These are phyloP conservation scores for Cochlearius cochlearius DNA, from an alignment of 2,113 vertebrate genomes.

Conservation along the genomic window DNA sequence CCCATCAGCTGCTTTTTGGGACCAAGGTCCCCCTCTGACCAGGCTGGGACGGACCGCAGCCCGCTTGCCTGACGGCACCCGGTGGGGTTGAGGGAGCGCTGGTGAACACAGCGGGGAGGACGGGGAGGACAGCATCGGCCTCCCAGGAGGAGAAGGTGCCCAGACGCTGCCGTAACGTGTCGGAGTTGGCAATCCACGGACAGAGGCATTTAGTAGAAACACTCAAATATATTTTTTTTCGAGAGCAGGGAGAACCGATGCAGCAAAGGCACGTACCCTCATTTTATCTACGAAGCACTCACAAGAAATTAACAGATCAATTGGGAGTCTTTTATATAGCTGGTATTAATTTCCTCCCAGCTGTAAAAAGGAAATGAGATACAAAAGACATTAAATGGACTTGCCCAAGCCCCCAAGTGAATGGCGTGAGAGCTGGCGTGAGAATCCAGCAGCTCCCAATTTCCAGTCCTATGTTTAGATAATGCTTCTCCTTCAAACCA, in stretches of 20 bases:
- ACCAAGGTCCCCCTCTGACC: background rate
- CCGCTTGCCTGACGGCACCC: accelerated
- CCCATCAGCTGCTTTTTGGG: background rate
- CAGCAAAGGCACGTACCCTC: background rate
- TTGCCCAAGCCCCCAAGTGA: slow-evolving; percentile 25
- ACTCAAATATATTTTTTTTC: background rate
- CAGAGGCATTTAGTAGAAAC: background rate
- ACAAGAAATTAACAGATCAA: slow-evolving; percentile 64
- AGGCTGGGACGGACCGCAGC: background rate
- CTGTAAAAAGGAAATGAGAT: slow-evolving; percentile 51
- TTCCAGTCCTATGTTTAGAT: background rate
- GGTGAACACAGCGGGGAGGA: background rate
- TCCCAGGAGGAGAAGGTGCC: background rate
- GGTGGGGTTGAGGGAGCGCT: background rate
- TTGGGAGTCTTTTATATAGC: slow-evolving; percentile 50
- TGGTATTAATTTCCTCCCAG: slow-evolving; percentile 49
- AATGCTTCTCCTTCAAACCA: background rate
- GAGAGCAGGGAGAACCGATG: background rate
- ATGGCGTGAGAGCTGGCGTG: background rate
- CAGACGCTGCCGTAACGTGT: accelerated
- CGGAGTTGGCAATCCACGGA: background rate
- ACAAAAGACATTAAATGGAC: slow-evolving; percentile 52
- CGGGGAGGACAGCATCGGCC: background rate
- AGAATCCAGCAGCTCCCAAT: background rate
- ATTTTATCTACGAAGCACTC: slow-evolving; percentile 29